These are phyloP conservation scores for Telmatochromis brichardi DNA, from an alignment of 2,113 vertebrate genomes.

Conservation along the genomic window DNA sequence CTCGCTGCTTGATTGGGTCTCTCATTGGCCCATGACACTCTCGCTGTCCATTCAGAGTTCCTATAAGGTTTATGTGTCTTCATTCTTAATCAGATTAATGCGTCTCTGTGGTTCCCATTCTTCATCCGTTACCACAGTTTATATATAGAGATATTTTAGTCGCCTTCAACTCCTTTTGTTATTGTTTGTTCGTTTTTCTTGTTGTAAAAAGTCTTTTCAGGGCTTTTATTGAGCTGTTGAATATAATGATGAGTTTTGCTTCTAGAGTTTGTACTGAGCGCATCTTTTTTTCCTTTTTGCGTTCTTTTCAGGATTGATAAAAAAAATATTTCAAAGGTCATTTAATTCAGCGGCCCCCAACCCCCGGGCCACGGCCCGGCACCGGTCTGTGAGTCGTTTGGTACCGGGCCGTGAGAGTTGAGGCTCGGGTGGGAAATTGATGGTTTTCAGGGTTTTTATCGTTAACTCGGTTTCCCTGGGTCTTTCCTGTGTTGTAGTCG, in stretches of 20 bases:
- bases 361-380: rapidly evolving
- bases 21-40: neutral
- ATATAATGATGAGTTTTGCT: neutral
- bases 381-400: neutral
- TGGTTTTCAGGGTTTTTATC: too few relatives aligned
- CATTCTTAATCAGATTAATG: neutral
- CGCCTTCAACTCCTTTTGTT: neutral
- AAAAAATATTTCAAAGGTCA: neutral
- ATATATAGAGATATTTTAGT: rapidly evolving
- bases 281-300: neutral
- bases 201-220: neutral
- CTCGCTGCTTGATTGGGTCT: neutral
- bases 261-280: neutral
- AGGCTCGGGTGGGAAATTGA: too few relatives aligned
- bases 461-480: too few relatives aligned
- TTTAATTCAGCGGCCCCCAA: rapidly evolving
- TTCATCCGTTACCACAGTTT: neutral
- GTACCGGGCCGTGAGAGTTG: rapidly evolving
- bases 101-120: neutral
- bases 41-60: neutral
- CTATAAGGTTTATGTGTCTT: neutral
- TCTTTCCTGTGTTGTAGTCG: too few relatives aligned
- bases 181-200: neutral
- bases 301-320: too few relatives aligned
- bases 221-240: neutral